Base-by-base conservation (phyloP, 1,140 invertebrate species). In the Galleria mellonella region DNA sequence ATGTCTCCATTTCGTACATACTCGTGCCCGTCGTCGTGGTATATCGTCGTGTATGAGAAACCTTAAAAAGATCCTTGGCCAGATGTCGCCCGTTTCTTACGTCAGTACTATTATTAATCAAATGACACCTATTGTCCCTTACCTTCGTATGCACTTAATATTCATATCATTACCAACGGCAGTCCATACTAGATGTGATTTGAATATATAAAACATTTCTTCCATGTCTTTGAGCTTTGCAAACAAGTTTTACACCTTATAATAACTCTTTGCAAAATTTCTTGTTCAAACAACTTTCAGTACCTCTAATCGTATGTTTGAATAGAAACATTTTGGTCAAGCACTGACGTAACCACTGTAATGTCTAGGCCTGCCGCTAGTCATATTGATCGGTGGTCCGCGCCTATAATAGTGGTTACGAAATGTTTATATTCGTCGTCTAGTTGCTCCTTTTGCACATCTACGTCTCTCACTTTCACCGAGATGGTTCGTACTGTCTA, bases 391-490 rank as follows among this genome's bases (percentile, higher is more conserved):
- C 44, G 14, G 29, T 30, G n/a, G 27, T 32, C 30, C 14, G 13
- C 9, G 55, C 41, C 52, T 55, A 55, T 49, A 62, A 62, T 61
- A 62, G 55, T 49, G 51, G 59, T 81, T 82, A 76, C 57, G 71
- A 75, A 72, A 78, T 77, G 62, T 75, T 66, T 62, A 60, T 68
- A 61, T 60, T 46, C 29, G 47, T 43, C 50, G 55, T 61, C 47
- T 53, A 46, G 49, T 60, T 43, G 51, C 50, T 66, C 56, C 62
- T 51, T 55, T 58, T 47, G 56, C 51, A 23, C 17, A 23, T 23
- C 17, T 6, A 55, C 63, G 71, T 74, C 64, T 73, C 58, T 61
- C 64, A 78, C 73, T 82, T 82, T 78, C 74, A 73, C 74, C 69
- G 52, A 65, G 55, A 67, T 64, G 52, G 23, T n/a, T 47, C 39